Evolutionary conservation across 30 jellyfish, hydroid and myxozoan genomes (phyloP), one percentile per base, ranked within the genome.

Genomic region (Morbakka virulenta): DNA sequence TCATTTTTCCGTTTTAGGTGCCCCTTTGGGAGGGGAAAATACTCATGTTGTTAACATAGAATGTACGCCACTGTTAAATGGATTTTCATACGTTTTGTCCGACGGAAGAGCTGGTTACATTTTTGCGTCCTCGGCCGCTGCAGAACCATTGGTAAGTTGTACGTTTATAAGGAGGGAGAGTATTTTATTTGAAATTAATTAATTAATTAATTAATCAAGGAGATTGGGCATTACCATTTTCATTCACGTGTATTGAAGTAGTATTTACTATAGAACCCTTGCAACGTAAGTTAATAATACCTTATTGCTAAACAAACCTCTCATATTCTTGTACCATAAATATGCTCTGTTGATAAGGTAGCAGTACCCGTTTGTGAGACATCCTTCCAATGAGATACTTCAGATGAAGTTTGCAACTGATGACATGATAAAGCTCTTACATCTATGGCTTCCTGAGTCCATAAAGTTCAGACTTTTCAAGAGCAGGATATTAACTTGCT

Each of bases 71-170:
- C 48, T 83, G 17, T 94, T 91, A 29, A 96, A 96, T 32, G 98
- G 98, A 0, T 91, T 84, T 74, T 96, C 95, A 3, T 52, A 84
- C 28, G 72, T 91, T 0, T 82, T 91, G 2, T 79, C 96, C 2
- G 98, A 91, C 50, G 98, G 98, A 3, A 67, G 98, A 13, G 98
- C 95, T 11, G 98, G 98, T n/a, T 91, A 84, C 61, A 77, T 91
- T 0, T 62, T 95, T 72, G 72, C 98, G 26, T 64, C 95, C 0
- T 86, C 96, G 29, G 89, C 96, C 6, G 70, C 52, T 28, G 85
- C 95, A 6, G 72, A 80, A 76, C 96, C 98, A 21, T 25, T 67
- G n/a, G 95, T 85, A 69, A 66, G 77, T 67, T 23, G 69, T 11
- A 28, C 14, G 6, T 27, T n/a, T n/a, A n/a, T n/a, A n/a, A n/a